These are phyloP conservation scores for Corythoichthys haematopterus DNA, from an alignment of 2,113 vertebrate species.

Conservation along the genomic window DNA sequence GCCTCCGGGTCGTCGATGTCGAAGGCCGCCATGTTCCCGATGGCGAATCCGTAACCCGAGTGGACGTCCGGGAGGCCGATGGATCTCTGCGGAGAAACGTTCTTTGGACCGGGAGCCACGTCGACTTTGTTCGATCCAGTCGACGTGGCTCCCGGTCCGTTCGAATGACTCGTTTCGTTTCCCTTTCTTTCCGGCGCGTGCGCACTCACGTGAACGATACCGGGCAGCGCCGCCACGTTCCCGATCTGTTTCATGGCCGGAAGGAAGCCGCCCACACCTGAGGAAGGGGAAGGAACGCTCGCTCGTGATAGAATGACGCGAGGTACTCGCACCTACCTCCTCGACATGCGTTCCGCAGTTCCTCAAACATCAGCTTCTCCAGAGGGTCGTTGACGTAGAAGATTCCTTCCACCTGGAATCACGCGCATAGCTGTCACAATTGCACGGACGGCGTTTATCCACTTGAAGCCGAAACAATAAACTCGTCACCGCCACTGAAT, in stretches of 20 bases:
- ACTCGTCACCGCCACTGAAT: too few species aligned
- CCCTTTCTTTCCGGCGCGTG: too few species aligned
- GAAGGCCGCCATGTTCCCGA: slow-evolving; percentile 98
- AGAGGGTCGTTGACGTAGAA: slow-evolving; percentile 95
- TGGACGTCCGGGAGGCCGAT: slow-evolving; percentile 96
- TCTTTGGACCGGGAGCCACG: background rate
- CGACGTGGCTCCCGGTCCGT: too few species aligned
- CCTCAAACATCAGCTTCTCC: slow-evolving; percentile 97
- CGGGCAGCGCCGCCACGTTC: slow-evolving; percentile 93
- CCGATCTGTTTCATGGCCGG: slow-evolving; percentile 99
- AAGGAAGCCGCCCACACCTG: slow-evolving; percentile 91
- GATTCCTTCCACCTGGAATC: slow-evolving; percentile 87
- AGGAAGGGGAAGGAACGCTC: background rate
- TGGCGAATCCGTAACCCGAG: slow-evolving; percentile 96
- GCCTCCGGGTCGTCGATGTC: slow-evolving; percentile 87
- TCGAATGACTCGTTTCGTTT: too few species aligned
- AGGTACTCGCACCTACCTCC: slow-evolving; percentile 65
- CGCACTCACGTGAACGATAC: slow-evolving; percentile 88
- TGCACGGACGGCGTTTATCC: too few species aligned
- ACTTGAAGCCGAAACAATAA: too few species aligned
- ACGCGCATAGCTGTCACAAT: background rate
- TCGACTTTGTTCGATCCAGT: too few species aligned
- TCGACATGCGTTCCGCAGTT: slow-evolving; percentile 88
- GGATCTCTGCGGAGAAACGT: slow-evolving; percentile 74
- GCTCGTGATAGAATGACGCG: too few species aligned